A percentile compares a stretch with the other conserved stretches of the same genome.
Conservation (phyloP, 2,113 vertebrate species). For the Bungarus multicinctus region DNA sequence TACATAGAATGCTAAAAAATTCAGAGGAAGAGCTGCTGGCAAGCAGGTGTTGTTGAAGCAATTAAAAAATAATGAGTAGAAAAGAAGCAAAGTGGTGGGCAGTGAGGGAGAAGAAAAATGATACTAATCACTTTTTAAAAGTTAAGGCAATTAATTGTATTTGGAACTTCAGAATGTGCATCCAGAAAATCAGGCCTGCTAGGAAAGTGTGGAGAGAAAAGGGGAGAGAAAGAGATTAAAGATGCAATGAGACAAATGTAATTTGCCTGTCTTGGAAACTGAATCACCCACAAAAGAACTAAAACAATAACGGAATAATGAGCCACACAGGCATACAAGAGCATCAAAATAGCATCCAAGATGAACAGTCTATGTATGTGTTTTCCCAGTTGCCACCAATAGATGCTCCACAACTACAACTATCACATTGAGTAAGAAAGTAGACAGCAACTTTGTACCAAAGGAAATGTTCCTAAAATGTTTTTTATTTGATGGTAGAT, state of each 20-base stretch:
- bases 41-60: neutral
- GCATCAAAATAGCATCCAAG: neutral
- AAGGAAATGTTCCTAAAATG: neutral
- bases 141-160: slow-evolving; percentile 14
- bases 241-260: neutral
- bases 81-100: neutral
- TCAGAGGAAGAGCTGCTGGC: slow-evolving; percentile 41
- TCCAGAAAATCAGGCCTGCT: fast-evolving
- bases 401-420: neutral
- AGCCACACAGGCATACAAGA: neutral
- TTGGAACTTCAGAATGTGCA: fast-evolving
- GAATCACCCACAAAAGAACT: neutral
- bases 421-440: neutral
- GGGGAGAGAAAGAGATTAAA: neutral
- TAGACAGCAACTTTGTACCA: neutral
- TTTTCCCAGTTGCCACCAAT: neutral
- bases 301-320: slow-evolving; percentile 14
- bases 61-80: slow-evolving; percentile 37
- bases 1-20: neutral
- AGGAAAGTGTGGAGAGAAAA: neutral
- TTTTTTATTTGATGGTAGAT: neutral
- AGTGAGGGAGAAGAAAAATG: neutral
- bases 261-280: neutral
- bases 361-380: neutral
- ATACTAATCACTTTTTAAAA: slow-evolving; percentile 9